Percentiles rank a stretch among this genome's conserved stretches.
phyloP scores from a whole-genome alignment of 2,888 invertebrate species.

The Sinhomidia bicolor region DNA sequence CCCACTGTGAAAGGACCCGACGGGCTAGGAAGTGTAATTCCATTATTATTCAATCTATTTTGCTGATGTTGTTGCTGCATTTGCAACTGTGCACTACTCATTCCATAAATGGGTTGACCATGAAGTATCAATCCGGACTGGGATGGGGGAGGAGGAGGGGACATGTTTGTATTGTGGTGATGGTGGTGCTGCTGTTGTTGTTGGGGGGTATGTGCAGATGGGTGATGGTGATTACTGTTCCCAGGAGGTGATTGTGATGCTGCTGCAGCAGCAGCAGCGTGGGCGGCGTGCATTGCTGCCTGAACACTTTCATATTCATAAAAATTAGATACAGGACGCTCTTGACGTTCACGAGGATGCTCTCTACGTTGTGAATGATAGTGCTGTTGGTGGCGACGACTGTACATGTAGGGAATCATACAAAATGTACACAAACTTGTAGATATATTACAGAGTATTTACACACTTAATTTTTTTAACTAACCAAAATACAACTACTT shows the following conservation, averaged over 20 bases:
- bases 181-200: slow-evolving; percentile 65
- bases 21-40: slow-evolving; percentile 79
- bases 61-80: slow-evolving; percentile 64
- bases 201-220: slow-evolving; percentile 49
- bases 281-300: slow-evolving; percentile 73
- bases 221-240: slow-evolving; percentile 19
- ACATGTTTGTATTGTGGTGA: slow-evolving; percentile 50
- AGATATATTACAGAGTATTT: slow-evolving; percentile 41
- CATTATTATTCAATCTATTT: slow-evolving; percentile 76
- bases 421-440: slow-evolving; percentile 55
- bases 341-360: slow-evolving; percentile 84
- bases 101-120: slow-evolving; percentile 72
- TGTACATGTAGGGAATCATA: slow-evolving; percentile 81
- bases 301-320: slow-evolving; percentile 91
- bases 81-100: slow-evolving; percentile 68
- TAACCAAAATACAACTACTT: neutral
- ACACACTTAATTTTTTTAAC: slow-evolving; percentile 26
- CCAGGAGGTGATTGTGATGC: slow-evolving; percentile 58
- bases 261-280: slow-evolving; percentile 50
- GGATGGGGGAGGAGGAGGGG: slow-evolving; percentile 44
- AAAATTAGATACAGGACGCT: slow-evolving; percentile 90
- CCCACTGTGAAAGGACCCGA: slow-evolving; percentile 76
- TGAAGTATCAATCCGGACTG: slow-evolving; percentile 61
- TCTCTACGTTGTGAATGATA: slow-evolving; percentile 85
- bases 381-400: slow-evolving; percentile 86